Conservation (phyloP, 2,113 vertebrate genomes). For the Corapipo altera region DNA sequence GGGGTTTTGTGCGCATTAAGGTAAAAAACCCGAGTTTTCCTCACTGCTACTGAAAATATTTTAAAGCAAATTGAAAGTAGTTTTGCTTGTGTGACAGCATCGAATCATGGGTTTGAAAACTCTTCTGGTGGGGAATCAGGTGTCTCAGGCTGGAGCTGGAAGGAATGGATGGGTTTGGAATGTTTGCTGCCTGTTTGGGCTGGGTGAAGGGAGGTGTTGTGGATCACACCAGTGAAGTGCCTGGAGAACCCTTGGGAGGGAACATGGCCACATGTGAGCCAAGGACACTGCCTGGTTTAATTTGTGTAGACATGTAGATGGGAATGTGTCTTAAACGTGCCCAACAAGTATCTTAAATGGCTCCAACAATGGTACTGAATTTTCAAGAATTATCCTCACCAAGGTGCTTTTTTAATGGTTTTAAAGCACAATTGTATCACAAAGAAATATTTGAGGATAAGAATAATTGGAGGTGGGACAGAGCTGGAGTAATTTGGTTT, state of each 20-base stretch:
- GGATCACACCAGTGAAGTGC: background rate
- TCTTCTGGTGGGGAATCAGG: fast-evolving
- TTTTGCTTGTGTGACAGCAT: background rate
- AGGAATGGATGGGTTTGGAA: background rate
- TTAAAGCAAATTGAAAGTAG: background rate
- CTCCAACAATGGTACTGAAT: background rate
- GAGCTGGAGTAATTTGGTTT: background rate
- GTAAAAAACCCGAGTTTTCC: background rate
- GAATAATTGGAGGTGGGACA: background rate
- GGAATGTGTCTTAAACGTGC: background rate
- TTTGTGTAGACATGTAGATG: fast-evolving
- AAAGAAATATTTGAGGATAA: background rate
- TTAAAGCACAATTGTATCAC: background rate
- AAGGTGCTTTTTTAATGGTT: background rate
- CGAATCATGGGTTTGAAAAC: background rate
- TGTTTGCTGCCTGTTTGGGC: background rate
- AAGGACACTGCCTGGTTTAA: background rate
- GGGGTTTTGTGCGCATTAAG: background rate
- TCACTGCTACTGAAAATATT: background rate
- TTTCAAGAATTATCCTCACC: background rate
- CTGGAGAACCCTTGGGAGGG: background rate
- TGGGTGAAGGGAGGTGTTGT: background rate
- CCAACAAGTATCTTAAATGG: fast-evolving
- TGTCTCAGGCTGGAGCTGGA: background rate
- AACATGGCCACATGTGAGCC: background rate